Evolutionary conservation across 2,113 vertebrate species (phyloP), one percentile per base, ranked within the genome.

Genomic region (Trogon surrucura): DNA sequence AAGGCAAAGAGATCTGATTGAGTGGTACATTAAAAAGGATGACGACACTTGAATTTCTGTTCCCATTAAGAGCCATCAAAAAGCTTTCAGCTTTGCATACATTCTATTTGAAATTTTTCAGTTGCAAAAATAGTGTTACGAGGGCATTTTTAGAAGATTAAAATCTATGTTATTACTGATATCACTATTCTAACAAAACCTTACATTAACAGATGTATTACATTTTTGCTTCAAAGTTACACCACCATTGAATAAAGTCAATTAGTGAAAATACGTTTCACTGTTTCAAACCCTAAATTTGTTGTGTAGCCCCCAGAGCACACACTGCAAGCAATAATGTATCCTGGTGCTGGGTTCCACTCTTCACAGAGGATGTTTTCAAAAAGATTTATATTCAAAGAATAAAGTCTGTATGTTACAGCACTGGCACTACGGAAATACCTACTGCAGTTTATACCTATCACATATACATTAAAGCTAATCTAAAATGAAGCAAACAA

Each of bases 11-110:
- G 22, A 45, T 41, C 75, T 88, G 69, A 86, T 15, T 70, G 72
- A 95, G 56, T 13, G 27, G 53, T 47, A 65, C 30, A 85, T 78
- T 77, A 73, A 80, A 88, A 45, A 58, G 47, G 54, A 85, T 16
- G 9, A 74, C 36, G 53, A 32, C 15, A 36, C 27, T 51, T 65
- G 38, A 80, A 88, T 79, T 92, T 91, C 62, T 88, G 38, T n/a
- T 91, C 50, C 60, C 23, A 71, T 71, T 84, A 81, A 80, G 29
- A 85, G 41, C n/a, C 36, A 89, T 56, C 66, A 83, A 77, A 97
- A 95, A 89, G 62, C 62, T 95, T 95, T 91, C 82, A 88, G 75
- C 51, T 71, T 62, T 41, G 64, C 80, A 64, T 48, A 36, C 10
- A 47, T 85, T 50, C 61, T 36, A 51, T 20, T 92, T 78, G 57